Evolutionary conservation across 2,888 invertebrate genomes (phyloP).

Genomic region (Lycophotia porphyrea): DNA sequence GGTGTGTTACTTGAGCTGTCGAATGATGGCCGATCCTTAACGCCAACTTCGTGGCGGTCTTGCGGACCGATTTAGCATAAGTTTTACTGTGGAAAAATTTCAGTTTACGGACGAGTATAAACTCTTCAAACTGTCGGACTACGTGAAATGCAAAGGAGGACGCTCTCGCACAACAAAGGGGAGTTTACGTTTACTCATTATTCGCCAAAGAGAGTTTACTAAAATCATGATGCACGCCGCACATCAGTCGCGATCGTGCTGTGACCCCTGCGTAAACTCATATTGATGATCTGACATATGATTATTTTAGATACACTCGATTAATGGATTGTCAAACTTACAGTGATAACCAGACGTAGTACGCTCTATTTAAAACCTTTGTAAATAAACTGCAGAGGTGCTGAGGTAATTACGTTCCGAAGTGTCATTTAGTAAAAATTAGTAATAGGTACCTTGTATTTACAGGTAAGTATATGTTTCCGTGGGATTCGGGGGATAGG

Average conservation of each 20-base stretch:
- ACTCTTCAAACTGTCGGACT: conserved; percentile 78
- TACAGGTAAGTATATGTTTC: conserved; percentile 29
- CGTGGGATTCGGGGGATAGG: not conserved
- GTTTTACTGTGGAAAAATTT: conserved; percentile 76
- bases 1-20: conserved; percentile 81
- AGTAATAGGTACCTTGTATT: conserved; percentile 9
- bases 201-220: conserved; percentile 59
- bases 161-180: conserved; percentile 88
- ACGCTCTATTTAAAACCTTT: conserved; percentile 30
- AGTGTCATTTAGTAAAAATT: conserved; percentile 38
- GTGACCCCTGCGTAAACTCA: conserved; percentile 78
- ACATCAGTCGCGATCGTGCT: conserved; percentile 74
- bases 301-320: conserved; percentile 61
- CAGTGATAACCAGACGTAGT: conserved; percentile 34
- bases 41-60: conserved; percentile 85
- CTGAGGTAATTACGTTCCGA: conserved; percentile 61
- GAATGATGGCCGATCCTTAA: conserved; percentile 82
- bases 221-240: conserved; percentile 78
- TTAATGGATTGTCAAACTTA: conserved; percentile 32
- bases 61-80: conserved; percentile 76
- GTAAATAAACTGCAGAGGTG: conserved; percentile 43
- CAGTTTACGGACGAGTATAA: conserved; percentile 77
- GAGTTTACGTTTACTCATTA: conserved; percentile 79
- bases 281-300: conserved; percentile 75
- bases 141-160: conserved; percentile 90